Percentiles rank a stretch among this genome's conserved stretches.
Conservation (phyloP, 2,888 invertebrate genomes). For the Pasiphila rectangulata region DNA sequence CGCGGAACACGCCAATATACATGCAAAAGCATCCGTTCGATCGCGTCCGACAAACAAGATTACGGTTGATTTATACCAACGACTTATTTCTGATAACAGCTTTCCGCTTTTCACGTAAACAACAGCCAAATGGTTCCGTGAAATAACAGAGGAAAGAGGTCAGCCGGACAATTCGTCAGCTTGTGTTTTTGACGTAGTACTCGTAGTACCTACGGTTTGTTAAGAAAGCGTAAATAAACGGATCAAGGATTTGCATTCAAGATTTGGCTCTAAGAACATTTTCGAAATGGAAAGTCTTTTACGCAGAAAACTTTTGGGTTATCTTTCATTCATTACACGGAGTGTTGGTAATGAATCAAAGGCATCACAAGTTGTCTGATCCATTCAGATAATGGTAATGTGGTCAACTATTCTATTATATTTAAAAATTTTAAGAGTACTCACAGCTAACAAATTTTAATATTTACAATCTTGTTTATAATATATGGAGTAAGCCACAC, state of each 20-base stretch:
- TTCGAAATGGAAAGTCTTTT: too few species aligned
- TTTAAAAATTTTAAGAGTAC: too few species aligned
- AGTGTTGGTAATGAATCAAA: too few species aligned
- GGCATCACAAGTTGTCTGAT: too few species aligned
- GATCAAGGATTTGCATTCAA: conserved; percentile 7
- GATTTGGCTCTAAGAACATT: too few species aligned
- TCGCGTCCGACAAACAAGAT: conserved; percentile 60
- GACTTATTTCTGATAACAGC: conserved; percentile 63
- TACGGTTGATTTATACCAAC: conserved; percentile 60
- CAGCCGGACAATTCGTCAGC: conserved; percentile 34
- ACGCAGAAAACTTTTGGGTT: too few species aligned
- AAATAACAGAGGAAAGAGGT: conserved; percentile 39
- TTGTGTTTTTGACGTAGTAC: conserved; percentile 30
- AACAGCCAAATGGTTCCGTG: conserved; percentile 48
- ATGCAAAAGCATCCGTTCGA: conserved; percentile 53
- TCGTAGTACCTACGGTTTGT: conserved; percentile 29
- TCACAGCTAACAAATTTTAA: too few species aligned
- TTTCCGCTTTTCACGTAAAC: conserved; percentile 63
- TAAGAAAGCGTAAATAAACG: conserved; percentile 14
- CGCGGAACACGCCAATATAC: conserved; percentile 34
- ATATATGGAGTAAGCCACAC: too few species aligned
- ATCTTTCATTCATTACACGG: too few species aligned
- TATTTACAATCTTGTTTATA: too few species aligned
- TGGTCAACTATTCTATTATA: too few species aligned
- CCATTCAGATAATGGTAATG: too few species aligned